Evolutionary conservation across 2,888 invertebrate genomes (phyloP).

Genomic region (Acrobasis consociella): DNA sequence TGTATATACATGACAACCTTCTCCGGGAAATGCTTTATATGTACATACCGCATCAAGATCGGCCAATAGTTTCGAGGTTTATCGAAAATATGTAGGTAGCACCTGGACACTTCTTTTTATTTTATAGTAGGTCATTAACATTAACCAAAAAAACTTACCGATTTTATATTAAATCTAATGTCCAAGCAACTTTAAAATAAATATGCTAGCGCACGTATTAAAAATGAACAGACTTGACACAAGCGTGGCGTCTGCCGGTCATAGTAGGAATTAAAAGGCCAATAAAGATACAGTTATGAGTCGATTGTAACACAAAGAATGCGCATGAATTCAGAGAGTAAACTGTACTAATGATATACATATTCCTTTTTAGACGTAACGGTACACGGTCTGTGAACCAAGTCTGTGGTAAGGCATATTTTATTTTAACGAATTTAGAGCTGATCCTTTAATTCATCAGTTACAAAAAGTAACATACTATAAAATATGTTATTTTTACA

Average conservation of each 20-base stretch:
- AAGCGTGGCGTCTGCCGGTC: neutral
- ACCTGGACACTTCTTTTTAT: too few species aligned
- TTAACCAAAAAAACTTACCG: too few species aligned
- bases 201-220: neutral
- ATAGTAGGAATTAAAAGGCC: conserved; percentile 7
- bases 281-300: conserved; percentile 38
- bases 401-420: neutral
- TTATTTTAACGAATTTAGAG: neutral
- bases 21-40: too few species aligned
- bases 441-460: neutral
- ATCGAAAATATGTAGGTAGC: too few species aligned
- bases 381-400: conserved; percentile 36
- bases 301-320: conserved; percentile 36
- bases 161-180: too few species aligned
- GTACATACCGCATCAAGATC: too few species aligned
- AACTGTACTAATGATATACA: conserved; percentile 49
- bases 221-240: neutral
- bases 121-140: too few species aligned
- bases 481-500: too few species aligned
- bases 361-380: conserved; percentile 47
- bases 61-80: too few species aligned
- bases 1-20: too few species aligned
- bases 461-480: too few species aligned
- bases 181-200: too few species aligned
- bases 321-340: conserved; percentile 40